Conservation (phyloP, 2,888 invertebrate species). For the Antheraea yamamai region DNA sequence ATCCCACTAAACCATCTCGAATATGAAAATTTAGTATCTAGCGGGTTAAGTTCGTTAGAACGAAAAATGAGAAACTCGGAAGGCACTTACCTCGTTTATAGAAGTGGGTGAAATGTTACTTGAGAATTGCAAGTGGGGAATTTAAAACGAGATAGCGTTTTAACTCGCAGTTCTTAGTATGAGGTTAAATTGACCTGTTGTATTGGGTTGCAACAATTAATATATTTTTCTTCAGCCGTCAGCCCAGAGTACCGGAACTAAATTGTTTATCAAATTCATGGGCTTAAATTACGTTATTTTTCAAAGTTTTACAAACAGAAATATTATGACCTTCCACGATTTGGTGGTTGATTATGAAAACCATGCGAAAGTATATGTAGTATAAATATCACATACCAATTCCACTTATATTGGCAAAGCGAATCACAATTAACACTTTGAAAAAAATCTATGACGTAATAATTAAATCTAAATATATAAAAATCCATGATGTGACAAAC, state of each 20-base stretch:
- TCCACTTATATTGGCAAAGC: too few species aligned
- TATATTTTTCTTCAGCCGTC: not conserved
- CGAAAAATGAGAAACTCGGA: not conserved
- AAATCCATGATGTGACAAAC: too few species aligned
- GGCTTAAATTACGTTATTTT: not conserved
- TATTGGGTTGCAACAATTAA: not conserved
- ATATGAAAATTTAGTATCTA: conserved; percentile 20
- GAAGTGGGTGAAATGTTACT: conserved; percentile 3
- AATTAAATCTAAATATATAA: too few species aligned
- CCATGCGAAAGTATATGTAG: not conserved
- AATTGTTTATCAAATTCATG: not conserved
- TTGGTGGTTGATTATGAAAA: not conserved
- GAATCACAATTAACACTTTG: too few species aligned
- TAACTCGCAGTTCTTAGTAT: not conserved
- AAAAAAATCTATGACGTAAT: too few species aligned
- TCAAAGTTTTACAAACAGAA: not conserved
- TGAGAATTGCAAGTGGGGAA: not conserved
- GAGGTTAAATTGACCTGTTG: not conserved
- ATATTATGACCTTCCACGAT: not conserved
- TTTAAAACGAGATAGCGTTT: not conserved
- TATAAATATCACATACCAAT: too few species aligned
- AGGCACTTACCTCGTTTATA: conserved; percentile 7
- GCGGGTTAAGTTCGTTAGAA: not conserved
- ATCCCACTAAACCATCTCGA: not conserved
- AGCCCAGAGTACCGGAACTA: not conserved